phyloP scores from a whole-genome alignment of 2,113 vertebrate genomes.

The Phrynosoma blainvillii region DNA sequence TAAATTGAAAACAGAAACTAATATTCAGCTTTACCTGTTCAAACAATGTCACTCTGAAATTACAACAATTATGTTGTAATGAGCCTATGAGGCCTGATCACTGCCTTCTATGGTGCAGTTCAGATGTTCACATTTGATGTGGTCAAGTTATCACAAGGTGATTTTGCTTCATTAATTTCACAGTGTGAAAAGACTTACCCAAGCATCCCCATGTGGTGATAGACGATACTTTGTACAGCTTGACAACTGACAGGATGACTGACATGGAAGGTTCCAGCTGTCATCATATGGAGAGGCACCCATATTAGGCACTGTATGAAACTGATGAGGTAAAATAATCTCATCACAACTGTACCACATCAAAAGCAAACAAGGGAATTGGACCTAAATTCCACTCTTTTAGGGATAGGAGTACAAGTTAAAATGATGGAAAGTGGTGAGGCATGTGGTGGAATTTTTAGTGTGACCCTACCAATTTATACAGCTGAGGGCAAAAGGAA shows the following conservation, averaged over 20 bases:
- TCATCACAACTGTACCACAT: background rate
- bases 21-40: slow-evolving; percentile 7
- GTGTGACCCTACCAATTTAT: background rate
- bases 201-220: background rate
- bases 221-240: background rate
- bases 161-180: slow-evolving; percentile 26
- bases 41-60: background rate
- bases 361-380: slow-evolving; percentile 2
- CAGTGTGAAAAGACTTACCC: background rate
- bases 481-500: background rate
- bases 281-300: background rate
- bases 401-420: background rate
- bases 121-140: slow-evolving; percentile 1
- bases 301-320: slow-evolving; percentile 1
- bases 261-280: background rate
- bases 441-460: background rate
- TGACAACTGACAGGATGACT: background rate
- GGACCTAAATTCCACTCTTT: background rate
- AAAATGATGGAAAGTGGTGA: background rate
- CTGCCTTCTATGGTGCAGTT: background rate
- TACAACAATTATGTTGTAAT: slow-evolving; percentile 1
- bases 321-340: slow-evolving; percentile 2
- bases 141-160: background rate
- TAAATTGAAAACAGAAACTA: background rate
- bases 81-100: background rate